Evolutionary conservation across 2,888 invertebrate genomes (phyloP).

Genomic region (Ectemnius lituratus): DNA sequence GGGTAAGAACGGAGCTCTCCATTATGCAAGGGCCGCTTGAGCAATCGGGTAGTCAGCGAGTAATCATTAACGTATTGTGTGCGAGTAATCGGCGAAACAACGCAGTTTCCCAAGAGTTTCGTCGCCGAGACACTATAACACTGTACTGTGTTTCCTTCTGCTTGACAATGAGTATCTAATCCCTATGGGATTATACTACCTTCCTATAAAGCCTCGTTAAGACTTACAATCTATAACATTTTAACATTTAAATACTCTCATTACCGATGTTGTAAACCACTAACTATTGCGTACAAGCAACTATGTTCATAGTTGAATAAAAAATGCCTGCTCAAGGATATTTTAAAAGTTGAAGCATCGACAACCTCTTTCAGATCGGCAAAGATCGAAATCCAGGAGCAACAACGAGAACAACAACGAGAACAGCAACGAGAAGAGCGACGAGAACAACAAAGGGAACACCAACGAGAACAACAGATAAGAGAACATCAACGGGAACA

Average conservation of each 20-base stretch:
- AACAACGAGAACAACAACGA: constrained; percentile 78
- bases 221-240: too few relatives aligned
- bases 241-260: too few relatives aligned
- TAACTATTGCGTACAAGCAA: too few relatives aligned
- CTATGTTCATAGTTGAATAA: too few relatives aligned
- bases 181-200: too few relatives aligned
- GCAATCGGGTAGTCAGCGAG: constrained; percentile 41
- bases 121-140: too few relatives aligned
- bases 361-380: constrained; percentile 61
- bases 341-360: neutral
- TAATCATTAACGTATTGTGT: constrained; percentile 58
- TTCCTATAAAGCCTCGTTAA: too few relatives aligned
- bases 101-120: constrained; percentile 39
- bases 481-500: constrained; percentile 70
- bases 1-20: constrained; percentile 21
- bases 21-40: constrained; percentile 48
- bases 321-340: too few relatives aligned
- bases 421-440: constrained; percentile 75
- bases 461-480: constrained; percentile 65
- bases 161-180: too few relatives aligned
- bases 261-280: too few relatives aligned
- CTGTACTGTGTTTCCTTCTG: too few relatives aligned
- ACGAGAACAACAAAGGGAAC: constrained; percentile 71
- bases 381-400: constrained; percentile 78
- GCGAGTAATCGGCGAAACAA: constrained; percentile 43